Evolutionary conservation across 2,797 vertebrate genomes (phyloP).

Genomic region (Semotilus atromaculatus): DNA sequence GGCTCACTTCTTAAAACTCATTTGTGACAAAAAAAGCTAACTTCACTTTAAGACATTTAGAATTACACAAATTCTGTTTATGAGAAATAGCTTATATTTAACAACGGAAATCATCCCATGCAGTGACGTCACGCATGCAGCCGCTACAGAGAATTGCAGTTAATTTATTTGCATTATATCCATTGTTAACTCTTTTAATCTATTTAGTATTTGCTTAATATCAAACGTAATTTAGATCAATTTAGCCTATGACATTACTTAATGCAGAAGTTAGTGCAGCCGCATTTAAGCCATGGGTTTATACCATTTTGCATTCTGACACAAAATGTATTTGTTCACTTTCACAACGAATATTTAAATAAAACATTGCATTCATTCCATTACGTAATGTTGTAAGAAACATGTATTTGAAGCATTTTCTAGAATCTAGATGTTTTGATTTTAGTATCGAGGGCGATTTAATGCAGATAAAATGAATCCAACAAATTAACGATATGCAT

Average conservation of each 20-base stretch:
- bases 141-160: background rate
- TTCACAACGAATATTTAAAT: background rate
- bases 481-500: no score
- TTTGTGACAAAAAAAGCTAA: background rate
- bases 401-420: accelerated
- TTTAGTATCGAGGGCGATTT: no score
- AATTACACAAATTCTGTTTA: background rate
- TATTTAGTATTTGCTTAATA: background rate
- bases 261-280: no score
- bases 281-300: background rate
- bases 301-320: background rate
- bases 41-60: background rate
- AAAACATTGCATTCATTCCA: background rate
- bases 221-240: background rate
- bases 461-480: accelerated
- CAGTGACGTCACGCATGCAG: background rate
- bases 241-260: background rate
- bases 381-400: background rate
- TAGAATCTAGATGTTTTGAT: background rate
- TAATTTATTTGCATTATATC: background rate
- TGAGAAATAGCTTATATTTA: background rate
- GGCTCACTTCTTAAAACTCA: background rate
- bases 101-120: background rate
- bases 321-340: background rate
- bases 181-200: no score